These are phyloP conservation scores for Artemia sinica DNA, from an alignment of 2,888 invertebrate genomes.

Conservation along the genomic window DNA sequence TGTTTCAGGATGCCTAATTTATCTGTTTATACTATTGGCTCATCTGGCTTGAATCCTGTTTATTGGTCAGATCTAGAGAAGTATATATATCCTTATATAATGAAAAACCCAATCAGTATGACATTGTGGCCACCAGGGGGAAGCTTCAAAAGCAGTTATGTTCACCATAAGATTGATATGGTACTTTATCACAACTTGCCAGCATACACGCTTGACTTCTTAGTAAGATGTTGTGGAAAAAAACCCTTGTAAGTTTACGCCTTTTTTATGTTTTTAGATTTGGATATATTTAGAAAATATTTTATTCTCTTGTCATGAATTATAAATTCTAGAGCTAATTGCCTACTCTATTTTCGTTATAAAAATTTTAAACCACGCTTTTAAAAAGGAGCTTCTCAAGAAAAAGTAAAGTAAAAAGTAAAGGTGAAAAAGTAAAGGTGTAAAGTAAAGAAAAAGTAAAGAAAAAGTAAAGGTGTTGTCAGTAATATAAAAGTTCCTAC, in stretches of 20 bases:
- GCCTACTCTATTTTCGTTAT: too few relatives aligned
- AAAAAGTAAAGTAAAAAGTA: too few relatives aligned
- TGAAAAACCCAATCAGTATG: conserved; percentile 31
- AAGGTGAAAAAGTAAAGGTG: too few relatives aligned
- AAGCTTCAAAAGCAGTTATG: conserved; percentile 25
- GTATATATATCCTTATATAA: conserved; percentile 27
- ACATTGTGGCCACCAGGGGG: conserved; percentile 29
- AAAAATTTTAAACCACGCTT: too few relatives aligned
- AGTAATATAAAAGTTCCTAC: too few relatives aligned
- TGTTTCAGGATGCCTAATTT: background rate
- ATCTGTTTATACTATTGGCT: background rate
- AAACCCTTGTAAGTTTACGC: conserved; percentile 53
- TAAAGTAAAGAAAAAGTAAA: too few relatives aligned
- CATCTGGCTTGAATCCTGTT: conserved; percentile 37
- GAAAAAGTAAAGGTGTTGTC: too few relatives aligned
- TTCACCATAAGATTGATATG: conserved; percentile 29
- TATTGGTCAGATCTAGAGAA: conserved; percentile 34
- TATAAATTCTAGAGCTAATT: too few relatives aligned
- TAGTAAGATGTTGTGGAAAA: conserved; percentile 54
- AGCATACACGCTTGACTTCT: conserved; percentile 60
- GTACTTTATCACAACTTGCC: conserved; percentile 49
- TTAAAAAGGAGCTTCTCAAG: too few relatives aligned
- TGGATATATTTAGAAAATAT: too few relatives aligned
- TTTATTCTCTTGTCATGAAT: too few relatives aligned
- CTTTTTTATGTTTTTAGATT: too few relatives aligned